phyloP scores from a whole-genome alignment of 2,888 invertebrate species.

The Eupeodes luniger region DNA sequence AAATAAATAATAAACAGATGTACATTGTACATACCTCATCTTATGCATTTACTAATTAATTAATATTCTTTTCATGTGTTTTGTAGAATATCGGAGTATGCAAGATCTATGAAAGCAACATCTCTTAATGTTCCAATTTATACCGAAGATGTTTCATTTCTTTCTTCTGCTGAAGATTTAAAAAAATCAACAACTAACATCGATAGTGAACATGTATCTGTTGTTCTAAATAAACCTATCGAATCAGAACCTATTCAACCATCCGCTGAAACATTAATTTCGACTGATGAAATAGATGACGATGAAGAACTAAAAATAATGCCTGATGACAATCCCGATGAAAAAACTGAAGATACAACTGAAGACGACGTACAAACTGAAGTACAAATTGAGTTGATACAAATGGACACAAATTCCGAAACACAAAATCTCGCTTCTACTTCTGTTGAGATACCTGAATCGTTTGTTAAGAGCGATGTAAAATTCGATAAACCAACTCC shows the following conservation, averaged over 20 bases:
- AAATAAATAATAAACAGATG: too few species aligned
- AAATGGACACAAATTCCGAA: conserved; percentile 68
- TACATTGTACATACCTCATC: too few species aligned
- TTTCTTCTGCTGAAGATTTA: conserved; percentile 43
- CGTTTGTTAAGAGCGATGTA: conserved; percentile 41
- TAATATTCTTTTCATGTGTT: not conserved
- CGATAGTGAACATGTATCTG: conserved; percentile 51
- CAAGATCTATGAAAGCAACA: conserved; percentile 67
- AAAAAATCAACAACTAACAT: conserved; percentile 58
- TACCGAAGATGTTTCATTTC: conserved; percentile 64
- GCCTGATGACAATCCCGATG: conserved; percentile 68
- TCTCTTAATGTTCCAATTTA: conserved; percentile 70
- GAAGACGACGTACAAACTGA: conserved; percentile 78
- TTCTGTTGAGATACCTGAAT: conserved; percentile 66
- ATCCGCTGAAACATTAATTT: conserved; percentile 48
- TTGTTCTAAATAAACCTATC: conserved; percentile 36
- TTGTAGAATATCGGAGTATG: conserved; percentile 66
- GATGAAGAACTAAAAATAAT: conserved; percentile 52
- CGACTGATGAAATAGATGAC: conserved; percentile 13
- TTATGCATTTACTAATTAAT: not conserved
- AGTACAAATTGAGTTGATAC: conserved; percentile 81
- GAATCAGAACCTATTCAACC: conserved; percentile 42
- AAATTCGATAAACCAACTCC: conserved; percentile 50
- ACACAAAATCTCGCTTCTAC: conserved; percentile 60
- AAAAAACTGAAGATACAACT: conserved; percentile 71